phyloP scores from a whole-genome alignment of 2,888 invertebrate species.

The Dinocampus coccinellae region DNA sequence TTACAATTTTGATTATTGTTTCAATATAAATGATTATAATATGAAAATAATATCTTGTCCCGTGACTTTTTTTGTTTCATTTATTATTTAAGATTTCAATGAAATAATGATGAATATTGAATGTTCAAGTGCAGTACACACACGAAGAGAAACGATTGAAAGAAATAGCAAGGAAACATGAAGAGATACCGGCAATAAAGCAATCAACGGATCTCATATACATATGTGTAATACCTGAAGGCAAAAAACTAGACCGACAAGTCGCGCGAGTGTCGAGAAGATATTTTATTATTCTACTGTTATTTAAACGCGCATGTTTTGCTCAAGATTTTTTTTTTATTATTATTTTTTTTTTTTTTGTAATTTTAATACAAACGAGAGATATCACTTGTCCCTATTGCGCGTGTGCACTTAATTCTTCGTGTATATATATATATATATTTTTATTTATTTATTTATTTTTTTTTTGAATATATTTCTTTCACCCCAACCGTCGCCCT shows the following conservation, averaged over 20 bases:
- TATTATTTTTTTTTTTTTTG: too few relatives aligned
- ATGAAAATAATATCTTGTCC: too few relatives aligned
- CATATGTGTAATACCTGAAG: neutral
- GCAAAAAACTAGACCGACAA: conserved; percentile 50
- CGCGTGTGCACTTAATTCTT: neutral
- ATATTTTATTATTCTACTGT: conserved; percentile 34
- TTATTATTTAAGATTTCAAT: neutral
- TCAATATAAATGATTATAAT: neutral
- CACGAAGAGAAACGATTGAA: neutral
- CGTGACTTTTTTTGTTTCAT: conserved; percentile 1
- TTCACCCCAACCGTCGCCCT: too few relatives aligned
- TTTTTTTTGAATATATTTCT: neutral
- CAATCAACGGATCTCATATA: conserved; percentile 43
- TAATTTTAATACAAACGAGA: neutral
- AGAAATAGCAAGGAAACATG: conserved; percentile 27
- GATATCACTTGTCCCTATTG: conserved; percentile 10
- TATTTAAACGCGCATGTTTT: conserved; percentile 25
- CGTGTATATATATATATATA: neutral
- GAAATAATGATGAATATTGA: conserved; percentile 1
- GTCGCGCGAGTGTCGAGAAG: conserved; percentile 35
- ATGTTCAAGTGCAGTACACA: too few relatives aligned
- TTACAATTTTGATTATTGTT: too few relatives aligned
- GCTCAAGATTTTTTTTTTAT: neutral
- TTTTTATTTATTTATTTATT: neutral
- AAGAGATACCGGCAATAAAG: conserved; percentile 47